A percentile compares a stretch with the other conserved stretches of the same genome.
phyloP scores from a whole-genome alignment of 2,113 vertebrate genomes.

The Capreolus pygargus region DNA sequence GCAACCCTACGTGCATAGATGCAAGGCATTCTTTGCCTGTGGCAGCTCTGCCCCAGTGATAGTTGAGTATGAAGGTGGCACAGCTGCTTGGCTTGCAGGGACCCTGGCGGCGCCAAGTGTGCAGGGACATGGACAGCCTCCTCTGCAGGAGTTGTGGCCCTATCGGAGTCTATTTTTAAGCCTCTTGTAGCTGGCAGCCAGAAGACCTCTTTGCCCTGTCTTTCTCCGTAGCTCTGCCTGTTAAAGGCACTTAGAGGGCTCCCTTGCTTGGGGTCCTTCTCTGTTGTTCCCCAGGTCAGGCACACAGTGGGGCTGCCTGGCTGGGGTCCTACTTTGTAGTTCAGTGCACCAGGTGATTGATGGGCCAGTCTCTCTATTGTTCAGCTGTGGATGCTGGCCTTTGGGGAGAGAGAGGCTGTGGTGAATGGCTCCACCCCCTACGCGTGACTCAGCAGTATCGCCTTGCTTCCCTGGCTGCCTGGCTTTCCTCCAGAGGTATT shows the following conservation, averaged over 20 bases:
- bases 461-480: background rate
- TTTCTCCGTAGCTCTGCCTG: background rate
- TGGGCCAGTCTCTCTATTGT: background rate
- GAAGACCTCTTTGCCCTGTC: background rate
- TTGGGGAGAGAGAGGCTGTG: background rate
- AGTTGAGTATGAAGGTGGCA: background rate
- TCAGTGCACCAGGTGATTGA: background rate
- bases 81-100: background rate
- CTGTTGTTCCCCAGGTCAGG: background rate
- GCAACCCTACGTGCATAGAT: background rate
- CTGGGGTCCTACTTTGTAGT: background rate
- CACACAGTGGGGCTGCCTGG: background rate
- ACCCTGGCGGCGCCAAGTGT: background rate
- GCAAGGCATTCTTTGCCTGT: background rate
- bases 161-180: background rate
- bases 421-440: background rate
- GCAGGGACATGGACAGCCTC: background rate
- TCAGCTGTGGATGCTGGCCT: background rate
- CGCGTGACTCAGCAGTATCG: rapidly evolving
- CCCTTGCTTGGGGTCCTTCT: background rate
- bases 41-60: background rate
- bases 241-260: background rate
- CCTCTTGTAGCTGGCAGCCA: background rate
- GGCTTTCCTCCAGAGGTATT: background rate
- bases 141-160: background rate